phyloP scores from a whole-genome alignment of 2,113 vertebrate genomes.

The Bufo bufo region DNA sequence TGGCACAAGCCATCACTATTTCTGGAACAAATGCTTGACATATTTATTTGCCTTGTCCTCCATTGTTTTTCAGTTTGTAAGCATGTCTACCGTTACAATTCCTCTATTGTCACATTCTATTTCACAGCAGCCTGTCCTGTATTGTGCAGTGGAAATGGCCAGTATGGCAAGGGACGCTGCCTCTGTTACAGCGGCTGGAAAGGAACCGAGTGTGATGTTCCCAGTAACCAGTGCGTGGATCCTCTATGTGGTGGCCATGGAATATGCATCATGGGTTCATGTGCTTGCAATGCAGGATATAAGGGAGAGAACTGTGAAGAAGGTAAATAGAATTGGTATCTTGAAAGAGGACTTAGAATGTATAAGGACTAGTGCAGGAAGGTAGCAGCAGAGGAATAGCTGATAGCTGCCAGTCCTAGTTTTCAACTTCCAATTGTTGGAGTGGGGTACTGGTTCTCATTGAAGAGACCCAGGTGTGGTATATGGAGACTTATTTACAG shows the following conservation, averaged over 20 bases:
- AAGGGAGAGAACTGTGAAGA: slow-evolving; percentile 93
- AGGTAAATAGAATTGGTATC: slow-evolving; percentile 75
- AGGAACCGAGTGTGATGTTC: slow-evolving; percentile 93
- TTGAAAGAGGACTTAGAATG: background rate
- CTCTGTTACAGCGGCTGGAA: slow-evolving; percentile 98
- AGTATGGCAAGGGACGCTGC: slow-evolving; percentile 96
- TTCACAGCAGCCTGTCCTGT: slow-evolving; percentile 91
- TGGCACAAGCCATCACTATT: slow-evolving; percentile 44
- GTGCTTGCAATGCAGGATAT: slow-evolving; percentile 91
- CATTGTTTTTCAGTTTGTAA: slow-evolving; percentile 9
- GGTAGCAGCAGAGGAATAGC: background rate
- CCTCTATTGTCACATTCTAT: slow-evolving; percentile 60
- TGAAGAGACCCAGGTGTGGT: too few species aligned
- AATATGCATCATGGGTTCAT: slow-evolving; percentile 90
- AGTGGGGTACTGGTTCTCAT: too few species aligned
- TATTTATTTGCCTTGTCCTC: slow-evolving; percentile 33
- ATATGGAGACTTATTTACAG: too few species aligned
- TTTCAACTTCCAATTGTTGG: background rate
- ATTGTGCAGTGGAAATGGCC: slow-evolving; percentile 93
- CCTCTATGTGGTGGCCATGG: slow-evolving; percentile 89
- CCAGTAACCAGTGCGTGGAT: slow-evolving; percentile 88
- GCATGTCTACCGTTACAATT: slow-evolving; percentile 37
- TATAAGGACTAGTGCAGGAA: background rate
- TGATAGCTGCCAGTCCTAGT: background rate
- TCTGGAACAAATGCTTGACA: slow-evolving; percentile 31